A percentile compares a stretch with the other conserved stretches of the same genome.
Evolutionary conservation across 2,113 vertebrate species (phyloP).

Genomic region (Scalopus aquaticus): DNA sequence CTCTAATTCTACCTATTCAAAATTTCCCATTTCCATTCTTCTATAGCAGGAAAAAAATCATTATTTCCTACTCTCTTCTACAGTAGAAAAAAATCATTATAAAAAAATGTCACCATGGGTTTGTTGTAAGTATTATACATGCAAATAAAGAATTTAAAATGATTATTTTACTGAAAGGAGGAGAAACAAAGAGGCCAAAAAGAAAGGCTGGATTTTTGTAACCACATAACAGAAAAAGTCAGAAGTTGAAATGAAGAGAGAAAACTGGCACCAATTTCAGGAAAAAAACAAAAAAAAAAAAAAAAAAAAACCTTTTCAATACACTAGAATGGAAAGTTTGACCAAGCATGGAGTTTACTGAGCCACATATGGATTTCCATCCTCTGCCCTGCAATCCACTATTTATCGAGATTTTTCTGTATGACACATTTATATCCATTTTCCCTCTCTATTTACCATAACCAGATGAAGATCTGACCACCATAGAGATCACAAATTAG

Average conservation of each 20-base stretch:
- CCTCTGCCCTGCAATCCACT: conserved; percentile 86
- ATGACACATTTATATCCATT: conserved; percentile 90
- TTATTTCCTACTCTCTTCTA: neutral
- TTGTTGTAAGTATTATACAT: neutral
- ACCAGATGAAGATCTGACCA: conserved; percentile 90
- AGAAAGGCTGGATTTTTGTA: neutral
- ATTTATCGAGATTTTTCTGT: conserved; percentile 89
- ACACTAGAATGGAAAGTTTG: neutral
- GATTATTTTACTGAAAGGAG: neutral
- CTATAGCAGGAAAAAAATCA: neutral
- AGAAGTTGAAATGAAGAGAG: neutral
- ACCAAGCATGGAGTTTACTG: conserved; percentile 78
- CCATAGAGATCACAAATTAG: conserved; percentile 86
- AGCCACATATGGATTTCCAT: conserved; percentile 81
- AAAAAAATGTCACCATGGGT: neutral
- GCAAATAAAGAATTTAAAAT: conserved; percentile 19
- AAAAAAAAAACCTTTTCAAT: no score
- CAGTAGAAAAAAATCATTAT: neutral
- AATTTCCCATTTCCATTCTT: neutral
- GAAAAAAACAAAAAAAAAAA: neutral
- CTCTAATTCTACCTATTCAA: neutral
- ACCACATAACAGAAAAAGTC: neutral
- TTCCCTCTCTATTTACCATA: conserved; percentile 87
- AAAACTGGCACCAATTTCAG: neutral
- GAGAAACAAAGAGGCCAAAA: neutral